These are phyloP conservation scores for Drosophila mimetica DNA, from an alignment of 2,888 invertebrate species.

Conservation along the genomic window DNA sequence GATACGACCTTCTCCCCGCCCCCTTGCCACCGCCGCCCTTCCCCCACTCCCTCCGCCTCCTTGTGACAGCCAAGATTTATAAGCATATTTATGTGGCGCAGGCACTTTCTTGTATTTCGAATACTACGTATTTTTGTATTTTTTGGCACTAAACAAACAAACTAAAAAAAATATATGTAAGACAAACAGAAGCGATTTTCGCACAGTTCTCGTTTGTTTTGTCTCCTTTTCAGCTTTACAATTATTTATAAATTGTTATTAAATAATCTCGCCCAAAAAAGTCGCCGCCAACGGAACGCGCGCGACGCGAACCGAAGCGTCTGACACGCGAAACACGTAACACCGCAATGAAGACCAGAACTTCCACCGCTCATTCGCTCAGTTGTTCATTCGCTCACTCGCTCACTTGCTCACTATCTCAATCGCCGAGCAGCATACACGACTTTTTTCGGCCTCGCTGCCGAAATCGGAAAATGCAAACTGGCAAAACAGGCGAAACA, in stretches of 20 bases:
- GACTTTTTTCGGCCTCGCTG: conserved; percentile 72
- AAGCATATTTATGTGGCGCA: conserved; percentile 34
- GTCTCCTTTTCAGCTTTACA: conserved; percentile 15
- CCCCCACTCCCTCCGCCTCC: neutral
- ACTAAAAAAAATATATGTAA: conserved; percentile 4
- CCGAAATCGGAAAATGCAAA: conserved; percentile 70
- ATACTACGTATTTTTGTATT: conserved; percentile 1
- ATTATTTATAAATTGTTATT: conserved; percentile 45
- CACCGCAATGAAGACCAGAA: conserved; percentile 84
- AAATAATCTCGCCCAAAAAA: conserved; percentile 45
- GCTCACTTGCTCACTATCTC: conserved; percentile 19
- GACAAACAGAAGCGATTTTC: conserved; percentile 8
- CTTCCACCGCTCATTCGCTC: conserved; percentile 11
- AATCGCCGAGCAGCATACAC: conserved; percentile 32
- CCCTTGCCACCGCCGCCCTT: neutral
- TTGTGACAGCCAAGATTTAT: conserved; percentile 32
- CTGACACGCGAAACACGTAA: conserved; percentile 85
- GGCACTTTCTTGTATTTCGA: conserved; percentile 9
- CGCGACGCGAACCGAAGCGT: conserved; percentile 58
- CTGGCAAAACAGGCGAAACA: conserved; percentile 36
- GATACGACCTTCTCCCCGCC: conserved; percentile 15
- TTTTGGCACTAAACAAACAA: conserved; percentile 39
- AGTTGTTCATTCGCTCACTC: conserved; percentile 10
- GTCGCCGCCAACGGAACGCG: conserved; percentile 63
- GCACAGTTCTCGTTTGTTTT: conserved; percentile 2